These are phyloP conservation scores for human (Homo sapiens) DNA, from an alignment of 2,113 vertebrate genomes.

Conservation along the genomic window DNA sequence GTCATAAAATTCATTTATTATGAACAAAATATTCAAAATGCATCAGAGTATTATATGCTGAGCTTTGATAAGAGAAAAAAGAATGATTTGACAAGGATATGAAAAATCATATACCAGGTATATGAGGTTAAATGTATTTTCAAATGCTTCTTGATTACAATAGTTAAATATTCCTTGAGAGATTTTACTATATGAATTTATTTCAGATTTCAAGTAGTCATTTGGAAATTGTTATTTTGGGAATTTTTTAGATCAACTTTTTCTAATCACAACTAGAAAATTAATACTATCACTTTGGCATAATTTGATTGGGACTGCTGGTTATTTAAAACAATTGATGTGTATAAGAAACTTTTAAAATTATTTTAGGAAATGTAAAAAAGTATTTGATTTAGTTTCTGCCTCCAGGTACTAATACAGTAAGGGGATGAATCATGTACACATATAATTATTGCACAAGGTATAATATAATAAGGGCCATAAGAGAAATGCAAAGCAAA, in stretches of 20 bases:
- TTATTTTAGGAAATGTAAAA: not conserved
- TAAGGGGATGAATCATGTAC: not conserved
- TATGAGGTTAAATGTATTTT: conserved; percentile 2
- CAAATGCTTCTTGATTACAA: not conserved
- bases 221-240: not conserved
- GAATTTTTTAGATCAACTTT: not conserved
- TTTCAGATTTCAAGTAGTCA: not conserved
- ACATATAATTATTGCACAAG: not conserved
- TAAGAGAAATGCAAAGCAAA: not conserved
- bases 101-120: not conserved
- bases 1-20: not conserved
- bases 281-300: not conserved
- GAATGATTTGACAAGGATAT: not conserved
- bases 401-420: not conserved
- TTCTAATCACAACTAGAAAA: not conserved
- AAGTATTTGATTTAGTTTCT: not conserved
- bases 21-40: not conserved
- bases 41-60: not conserved
- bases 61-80: not conserved
- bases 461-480: not conserved
- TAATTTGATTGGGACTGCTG: not conserved
- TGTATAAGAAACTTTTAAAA: not conserved
- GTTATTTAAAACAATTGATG: not conserved
- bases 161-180: not conserved
- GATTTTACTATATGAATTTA: not conserved